Conservation (phyloP, 2,797 vertebrate species). For the Valencia hispanica region DNA sequence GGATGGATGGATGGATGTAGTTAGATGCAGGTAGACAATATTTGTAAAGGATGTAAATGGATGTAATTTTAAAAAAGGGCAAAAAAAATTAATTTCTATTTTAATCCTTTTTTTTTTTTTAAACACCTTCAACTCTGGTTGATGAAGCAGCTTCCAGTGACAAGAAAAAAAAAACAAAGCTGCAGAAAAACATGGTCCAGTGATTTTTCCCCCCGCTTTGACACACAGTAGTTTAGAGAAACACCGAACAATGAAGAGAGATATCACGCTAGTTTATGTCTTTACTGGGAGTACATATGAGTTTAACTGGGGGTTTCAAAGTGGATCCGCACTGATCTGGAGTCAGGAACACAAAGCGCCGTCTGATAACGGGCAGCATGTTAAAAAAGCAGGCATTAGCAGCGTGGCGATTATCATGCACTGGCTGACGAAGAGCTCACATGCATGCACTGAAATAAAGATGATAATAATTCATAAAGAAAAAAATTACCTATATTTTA, state of each 20-base stretch:
- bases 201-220: too few species aligned
- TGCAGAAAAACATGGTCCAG: not conserved
- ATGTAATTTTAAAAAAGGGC: too few species aligned
- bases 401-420: constrained; percentile 42
- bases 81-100: too few species aligned
- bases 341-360: not conserved
- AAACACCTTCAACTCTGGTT: not conserved
- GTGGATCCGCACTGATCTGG: constrained; percentile 3
- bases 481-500: not conserved
- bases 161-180: too few species aligned
- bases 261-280: not conserved
- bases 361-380: not conserved
- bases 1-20: not conserved
- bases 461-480: too few species aligned
- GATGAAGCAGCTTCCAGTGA: not conserved
- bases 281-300: not conserved
- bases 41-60: not conserved
- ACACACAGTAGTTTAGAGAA: not conserved
- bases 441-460: constrained; percentile 44
- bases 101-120: too few species aligned
- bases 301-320: constrained; percentile 14
- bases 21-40: too few species aligned
- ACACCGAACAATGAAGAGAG: not conserved
- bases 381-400: constrained; percentile 48
- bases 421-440: constrained; percentile 33